Evolutionary conservation across 2,888 invertebrate species (phyloP).

Genomic region (Ephialtes manifestator): DNA sequence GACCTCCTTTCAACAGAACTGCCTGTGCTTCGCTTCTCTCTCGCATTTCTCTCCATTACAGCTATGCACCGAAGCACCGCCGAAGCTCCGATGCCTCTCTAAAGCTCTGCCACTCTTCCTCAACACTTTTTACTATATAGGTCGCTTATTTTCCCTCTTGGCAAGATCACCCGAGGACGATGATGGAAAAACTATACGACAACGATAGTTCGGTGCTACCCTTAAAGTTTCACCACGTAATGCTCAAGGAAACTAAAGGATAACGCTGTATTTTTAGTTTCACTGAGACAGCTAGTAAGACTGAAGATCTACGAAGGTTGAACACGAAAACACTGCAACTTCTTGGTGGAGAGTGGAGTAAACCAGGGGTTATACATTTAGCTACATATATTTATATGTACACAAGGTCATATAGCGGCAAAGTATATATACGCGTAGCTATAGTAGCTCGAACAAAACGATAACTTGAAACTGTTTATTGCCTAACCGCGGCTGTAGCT

Average conservation of each 20-base stretch:
- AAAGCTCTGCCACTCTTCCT: conserved; percentile 2
- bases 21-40: conserved; percentile 1
- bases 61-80: conserved; percentile 6
- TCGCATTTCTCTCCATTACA: conserved; percentile 24
- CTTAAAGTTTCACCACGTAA: background rate
- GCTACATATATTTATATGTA: background rate
- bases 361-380: conserved; percentile 4
- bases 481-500: conserved; percentile 10
- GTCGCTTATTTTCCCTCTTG: conserved; percentile 13
- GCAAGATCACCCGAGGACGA: conserved; percentile 5
- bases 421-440: background rate
- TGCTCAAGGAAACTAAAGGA: background rate
- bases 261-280: conserved; percentile 9
- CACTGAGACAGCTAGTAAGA: conserved; percentile 21
- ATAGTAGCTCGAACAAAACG: background rate
- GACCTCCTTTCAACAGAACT: conserved; percentile 34
- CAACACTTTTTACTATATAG: conserved; percentile 2
- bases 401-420: background rate
- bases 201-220: background rate
- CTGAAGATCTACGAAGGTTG: conserved; percentile 8
- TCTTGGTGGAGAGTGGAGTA: conserved; percentile 11
- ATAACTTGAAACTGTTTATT: conserved; percentile 34
- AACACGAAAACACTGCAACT: conserved; percentile 44
- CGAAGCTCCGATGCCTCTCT: conserved; percentile 9
- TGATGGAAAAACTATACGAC: conserved; percentile 11